Conservation (phyloP, 2,113 vertebrate species). For the Aplodontia rufa region DNA sequence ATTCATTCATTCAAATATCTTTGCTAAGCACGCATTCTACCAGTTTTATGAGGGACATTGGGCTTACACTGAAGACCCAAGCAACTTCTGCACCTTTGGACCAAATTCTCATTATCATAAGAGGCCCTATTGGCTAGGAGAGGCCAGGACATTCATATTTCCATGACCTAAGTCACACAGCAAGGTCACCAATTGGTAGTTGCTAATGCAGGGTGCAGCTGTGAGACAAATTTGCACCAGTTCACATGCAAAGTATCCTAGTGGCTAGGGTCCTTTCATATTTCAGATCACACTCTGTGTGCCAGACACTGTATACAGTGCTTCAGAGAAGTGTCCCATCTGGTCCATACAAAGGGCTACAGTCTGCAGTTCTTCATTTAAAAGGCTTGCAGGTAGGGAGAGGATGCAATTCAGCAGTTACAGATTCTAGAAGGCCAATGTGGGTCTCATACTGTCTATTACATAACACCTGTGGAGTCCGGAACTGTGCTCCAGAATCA, state of each 20-base stretch:
- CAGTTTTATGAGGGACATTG: not conserved
- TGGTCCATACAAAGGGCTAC: not conserved
- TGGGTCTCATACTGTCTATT: rapidly evolving
- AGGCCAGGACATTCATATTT: too few species aligned
- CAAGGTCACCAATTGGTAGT: too few species aligned
- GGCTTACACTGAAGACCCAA: too few species aligned
- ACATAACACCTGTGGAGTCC: rapidly evolving
- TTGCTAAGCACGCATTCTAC: not conserved
- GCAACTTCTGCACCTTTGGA: not conserved
- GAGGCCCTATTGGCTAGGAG: not conserved
- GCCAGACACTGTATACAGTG: not conserved
- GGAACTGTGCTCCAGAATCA: rapidly evolving
- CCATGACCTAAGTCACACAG: not conserved
- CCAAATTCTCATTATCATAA: too few species aligned
- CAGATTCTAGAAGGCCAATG: rapidly evolving
- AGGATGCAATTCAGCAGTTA: not conserved
- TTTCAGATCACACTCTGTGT: not conserved
- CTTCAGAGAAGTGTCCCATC: not conserved
- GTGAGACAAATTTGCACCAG: not conserved
- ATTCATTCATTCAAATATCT: not conserved
- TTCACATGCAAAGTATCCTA: not conserved
- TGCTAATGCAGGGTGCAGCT: not conserved
- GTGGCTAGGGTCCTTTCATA: not conserved
- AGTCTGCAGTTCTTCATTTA: not conserved
- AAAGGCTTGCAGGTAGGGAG: not conserved